Base-by-base conservation (phyloP, 1,140 invertebrate genomes). In the Zaprionus davidi region DNA sequence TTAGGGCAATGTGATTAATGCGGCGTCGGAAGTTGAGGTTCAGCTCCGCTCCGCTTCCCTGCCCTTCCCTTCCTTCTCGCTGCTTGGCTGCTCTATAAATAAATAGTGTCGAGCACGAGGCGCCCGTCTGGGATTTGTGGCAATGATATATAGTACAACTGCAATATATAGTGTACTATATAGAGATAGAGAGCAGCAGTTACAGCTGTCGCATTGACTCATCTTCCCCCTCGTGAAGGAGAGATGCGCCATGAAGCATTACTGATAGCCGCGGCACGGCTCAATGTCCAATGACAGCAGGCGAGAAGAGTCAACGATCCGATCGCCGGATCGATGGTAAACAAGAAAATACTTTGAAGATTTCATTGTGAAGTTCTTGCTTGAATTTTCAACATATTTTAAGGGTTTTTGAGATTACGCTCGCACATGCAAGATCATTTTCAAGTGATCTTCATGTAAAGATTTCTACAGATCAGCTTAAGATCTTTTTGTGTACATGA, bases 1-100 rank as follows among this genome's bases (percentile, higher is more conserved):
- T 57, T 71, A 62, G 60, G 69, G 26, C 49, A 28, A 11, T 28
- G 70, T 81, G 68, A 81, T 82, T 78, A 71, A 78, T 73, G 63
- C 63, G 72, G 38, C 36, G 58, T 46, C 70, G 78, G 69, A 76
- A 81, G 72, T 80, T 36, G 66, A 51, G 24, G 56, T 60, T 55
- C 2, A 44, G 41, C n/a, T 46, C 2, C 41, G 7, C 6, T 46
- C 2, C 3, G 7, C n/a, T 46, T 46, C 41, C 41, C 6, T 7
- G 6, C 15, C 38, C 15, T 6, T 5, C 5, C n/a, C 38, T 7
- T 17, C 1, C 41, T 46, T 17, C n/a, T 4, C 7, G 2, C 41
- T 41, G 38, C 41, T 46, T 17, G 12, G 13, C 49, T 20, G 5
- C 22, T 15, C 58, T 70, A 74, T 57, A 70, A 74, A 70, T 74